Evolutionary conservation across 1,140 invertebrate genomes (phyloP), one percentile per base, ranked within the genome.

Genomic region (Drosophila jambulina): DNA sequence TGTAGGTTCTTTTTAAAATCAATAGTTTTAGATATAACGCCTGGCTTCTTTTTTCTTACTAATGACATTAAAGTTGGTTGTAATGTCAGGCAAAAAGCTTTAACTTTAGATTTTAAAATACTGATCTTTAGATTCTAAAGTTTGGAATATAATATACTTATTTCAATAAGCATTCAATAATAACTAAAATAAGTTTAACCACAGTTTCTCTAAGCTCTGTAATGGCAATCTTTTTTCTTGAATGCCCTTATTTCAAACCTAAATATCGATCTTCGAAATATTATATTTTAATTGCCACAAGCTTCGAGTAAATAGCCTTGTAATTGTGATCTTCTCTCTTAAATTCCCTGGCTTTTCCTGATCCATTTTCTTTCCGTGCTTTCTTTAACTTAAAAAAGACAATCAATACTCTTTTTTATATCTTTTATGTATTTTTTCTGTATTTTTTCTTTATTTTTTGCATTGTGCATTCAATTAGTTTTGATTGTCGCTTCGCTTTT

Each of bases 401-500:
- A 17, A 43, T 53, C 36, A 42, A 42, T 68, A 8, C 17, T 32
- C 25, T 13, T 32, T 32, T 13, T 49, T 23, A 13, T 9, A 8
- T 51, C 5, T 32, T 67, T 43, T n/a, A n/a, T n/a, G n/a, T n/a
- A n/a, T n/a, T n/a, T n/a, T n/a, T n/a, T n/a, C n/a, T n/a, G n/a
- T n/a, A n/a, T 12, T 19, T 43, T 43, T 25, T 49, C 8, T 21
- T 8, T 43, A 12, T 43, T 75, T 83, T 53, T 72, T 67, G 53
- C 62, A 46, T 58, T 72, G 65, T 59, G 46, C 80, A 69, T 90
- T 88, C 84, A 88, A 88, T 88, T 88, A 88, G 80, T 75, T 88
- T 88, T 90, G 85, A 88, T 88, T 88, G 83, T 88, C 78, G 84
- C 80, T 77, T 87, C 71, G 62, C 64, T 78, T 84, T 84, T 72